Base-by-base conservation (phyloP, 2,797 vertebrate species). In the Uromys caudimaculatus region DNA sequence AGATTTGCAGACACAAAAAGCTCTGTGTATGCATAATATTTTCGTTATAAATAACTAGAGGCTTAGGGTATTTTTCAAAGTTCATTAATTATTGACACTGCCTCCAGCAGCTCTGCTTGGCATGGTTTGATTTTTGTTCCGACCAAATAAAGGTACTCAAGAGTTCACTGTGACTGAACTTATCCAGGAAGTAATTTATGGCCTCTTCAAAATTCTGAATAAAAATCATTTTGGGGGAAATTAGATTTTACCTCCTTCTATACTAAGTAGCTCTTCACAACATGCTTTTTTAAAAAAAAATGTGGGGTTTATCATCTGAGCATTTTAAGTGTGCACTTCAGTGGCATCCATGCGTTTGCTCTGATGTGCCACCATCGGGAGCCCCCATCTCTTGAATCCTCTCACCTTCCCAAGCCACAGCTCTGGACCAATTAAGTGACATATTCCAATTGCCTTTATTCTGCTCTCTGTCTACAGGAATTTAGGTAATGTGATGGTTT, bases 71-170 rank as follows among this genome's bases (percentile, higher is more conserved):
- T 41, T 97, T 94, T 95, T 87, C 83, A 86, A 95, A 76, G 89
- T 86, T 84, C 79, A 95, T 95, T 87, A 89, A 95, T 97, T 96
- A 97, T 95, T 93, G 89, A 97, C 64, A 38, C 41, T 11, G 79
- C 81, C 69, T 92, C 58, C 32, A 95, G 96, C 32, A 87, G 56
- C 69, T 95, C 73, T 95, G n/a, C 47, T 89, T 85, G 81, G 56
- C 77, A 64, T 13, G 47, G 54, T 94, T 85, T 93, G 86, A 91
- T 89, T 94, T 96, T 92, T 96, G 89, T 82, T 95, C 83, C 64
- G 79, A 90, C 71, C 95, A 96, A 93, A 94, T 95, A 90, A 87
- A 91, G 58, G 44, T 89, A 75, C 89, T 87, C 6, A 56, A 77
- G 69, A 90, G 90, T 85, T 90, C 73, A n/a, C 27, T 79, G 62